Conservation (phyloP, 2,797 vertebrate genomes). For the Poeciliopsis paucimaculata region DNA sequence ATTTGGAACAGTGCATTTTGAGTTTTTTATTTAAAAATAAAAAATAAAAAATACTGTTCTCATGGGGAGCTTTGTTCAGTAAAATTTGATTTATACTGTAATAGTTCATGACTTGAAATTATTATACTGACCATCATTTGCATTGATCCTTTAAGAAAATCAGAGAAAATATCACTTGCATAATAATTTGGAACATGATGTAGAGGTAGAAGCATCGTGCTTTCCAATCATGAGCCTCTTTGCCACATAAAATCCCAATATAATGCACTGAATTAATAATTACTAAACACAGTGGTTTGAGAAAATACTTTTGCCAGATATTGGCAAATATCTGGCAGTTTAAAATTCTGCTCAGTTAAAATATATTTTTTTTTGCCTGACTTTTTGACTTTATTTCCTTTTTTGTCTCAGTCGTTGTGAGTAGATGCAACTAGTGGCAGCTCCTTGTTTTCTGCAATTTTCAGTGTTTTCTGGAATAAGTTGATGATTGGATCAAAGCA, state of each 20-base stretch:
- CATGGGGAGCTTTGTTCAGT: too few relatives aligned
- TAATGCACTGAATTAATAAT: neutral
- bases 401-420: neutral
- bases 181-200: too few relatives aligned
- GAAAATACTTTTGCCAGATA: neutral
- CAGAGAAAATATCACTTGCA: too few relatives aligned
- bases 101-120: too few relatives aligned
- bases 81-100: too few relatives aligned
- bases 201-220: neutral
- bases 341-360: neutral
- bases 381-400: neutral
- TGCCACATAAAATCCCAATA: neutral
- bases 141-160: too few relatives aligned
- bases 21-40: too few relatives aligned
- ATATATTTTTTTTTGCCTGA: neutral
- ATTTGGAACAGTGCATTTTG: too few relatives aligned
- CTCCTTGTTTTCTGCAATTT: neutral
- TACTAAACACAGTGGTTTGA: neutral
- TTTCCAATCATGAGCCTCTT: neutral
- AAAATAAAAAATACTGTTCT: too few relatives aligned
- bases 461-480: neutral
- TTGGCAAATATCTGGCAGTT: neutral
- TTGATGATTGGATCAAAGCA: constrained; percentile 18
- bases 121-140: too few relatives aligned
- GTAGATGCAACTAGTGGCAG: neutral